Evolutionary conservation across 1,140 invertebrate species (phyloP), one percentile per base, ranked within the genome.

Genomic region (Plectus sambesii): DNA sequence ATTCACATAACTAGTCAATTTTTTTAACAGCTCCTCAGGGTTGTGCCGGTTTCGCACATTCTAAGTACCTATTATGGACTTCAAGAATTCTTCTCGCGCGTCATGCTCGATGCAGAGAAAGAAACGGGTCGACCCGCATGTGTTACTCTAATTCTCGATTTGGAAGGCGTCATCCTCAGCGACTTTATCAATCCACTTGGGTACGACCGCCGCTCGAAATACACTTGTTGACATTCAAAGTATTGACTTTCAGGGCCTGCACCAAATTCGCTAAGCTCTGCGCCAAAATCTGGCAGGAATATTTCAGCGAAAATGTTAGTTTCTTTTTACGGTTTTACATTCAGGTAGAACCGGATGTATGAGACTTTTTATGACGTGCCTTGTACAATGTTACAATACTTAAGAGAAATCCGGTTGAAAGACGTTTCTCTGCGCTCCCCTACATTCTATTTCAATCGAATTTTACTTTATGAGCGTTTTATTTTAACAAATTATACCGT

Each of bases 161-260:
- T 56, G 30, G 37, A 56, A 15, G 55, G 55, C n/a, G 29, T 56
- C 35, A 56, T 55, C 41, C 20, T 56, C 5, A 24, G 40, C 22
- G 55, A 56, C 26, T 56, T 56, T 23, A 26, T 56, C 23, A 56
- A 56, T 51, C 55, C 55, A 2, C 45, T 56, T n/a, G n/a, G n/a
- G n/a, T n/a, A n/a, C n/a, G n/a, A n/a, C n/a, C n/a, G n/a, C n/a
- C n/a, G n/a, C n/a, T n/a, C n/a, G n/a, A n/a, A n/a, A n/a, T n/a
- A n/a, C n/a, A n/a, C n/a, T n/a, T n/a, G n/a, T n/a, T n/a, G n/a
- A n/a, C n/a, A n/a, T n/a, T n/a, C n/a, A n/a, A n/a, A n/a, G n/a
- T n/a, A n/a, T n/a, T n/a, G n/a, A n/a, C n/a, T n/a, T n/a, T n/a
- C 15, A 55, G 51, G 22, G 47, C 48, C 19, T 45, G 30, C 5